Base-by-base conservation (phyloP, 2,888 invertebrate genomes). In the Apamea crenata region DNA sequence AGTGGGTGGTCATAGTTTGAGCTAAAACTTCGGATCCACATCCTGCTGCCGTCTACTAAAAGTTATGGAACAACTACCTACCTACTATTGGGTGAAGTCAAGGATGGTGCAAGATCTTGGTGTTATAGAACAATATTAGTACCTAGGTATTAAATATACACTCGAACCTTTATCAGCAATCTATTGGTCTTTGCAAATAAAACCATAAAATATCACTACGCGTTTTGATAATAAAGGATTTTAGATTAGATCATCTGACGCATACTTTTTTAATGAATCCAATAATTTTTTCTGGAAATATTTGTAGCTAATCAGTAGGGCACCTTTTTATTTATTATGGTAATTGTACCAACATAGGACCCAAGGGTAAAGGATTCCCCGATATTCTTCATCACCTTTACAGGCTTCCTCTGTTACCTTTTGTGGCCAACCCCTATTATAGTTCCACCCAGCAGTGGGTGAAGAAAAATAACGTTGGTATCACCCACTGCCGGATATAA, bases 151-250 rank as follows among this genome's bases (percentile, higher is more conserved):
- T 44, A 0, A 70, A 70, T 14, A 18, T 44, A 47, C 25, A 69
- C 50, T 56, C 21, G 7, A 50, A 50, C 5, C 7, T 50, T 50
- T 67, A 80, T 73, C 66, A 80, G 50, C 66, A 80, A 81, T 61
- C 47, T n/a, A 81, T 59, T 81, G 50, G 73, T 80, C 1, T 59
- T 81, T 44, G 40, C 32, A 74, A 81, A 80, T 61, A 61, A 73
- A 81, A 44, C 59, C 32, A 74, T 67, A 74, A 67, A 81, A 67
- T 53, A 2, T 36, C 59, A 67, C 29, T 16, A 36, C 5, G 59
- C 32, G 21, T 66, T 59, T 66, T 25, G 72, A n/a, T 81, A 59
- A 12, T 73, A 59, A 72, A 67, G 8, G n/a, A 53, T 21, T 44
- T 53, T 21, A 73, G 74, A 81, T 81, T 29, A 80, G 81, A 80